Conservation (phyloP, 2,113 vertebrate species). For the Copsychus sechellarum region DNA sequence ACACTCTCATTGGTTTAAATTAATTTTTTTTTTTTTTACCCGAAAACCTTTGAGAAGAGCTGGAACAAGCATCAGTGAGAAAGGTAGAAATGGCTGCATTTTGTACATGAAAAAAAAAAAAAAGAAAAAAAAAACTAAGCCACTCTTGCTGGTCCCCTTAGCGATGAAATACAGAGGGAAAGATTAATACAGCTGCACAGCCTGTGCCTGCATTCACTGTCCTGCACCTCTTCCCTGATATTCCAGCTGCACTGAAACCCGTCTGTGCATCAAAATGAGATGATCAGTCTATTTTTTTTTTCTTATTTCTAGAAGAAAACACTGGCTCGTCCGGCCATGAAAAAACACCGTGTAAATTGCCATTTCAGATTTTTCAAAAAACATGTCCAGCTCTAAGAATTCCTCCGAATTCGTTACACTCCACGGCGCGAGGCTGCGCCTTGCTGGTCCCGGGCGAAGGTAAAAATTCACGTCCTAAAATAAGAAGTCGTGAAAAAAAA, state of each 20-base stretch:
- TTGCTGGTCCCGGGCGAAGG: background rate
- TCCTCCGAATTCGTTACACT: constrained; percentile 54
- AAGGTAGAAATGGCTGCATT: background rate
- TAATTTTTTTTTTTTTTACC: background rate
- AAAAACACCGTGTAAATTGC: constrained; percentile 13
- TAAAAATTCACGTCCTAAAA: background rate
- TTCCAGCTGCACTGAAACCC: background rate
- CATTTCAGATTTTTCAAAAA: constrained; percentile 5
- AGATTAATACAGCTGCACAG: background rate
- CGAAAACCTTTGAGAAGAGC: background rate
- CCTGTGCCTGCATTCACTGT: background rate
- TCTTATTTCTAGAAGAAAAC: constrained; percentile 12
- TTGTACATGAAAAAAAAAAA: background rate
- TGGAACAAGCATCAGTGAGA: background rate
- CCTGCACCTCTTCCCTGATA: background rate
- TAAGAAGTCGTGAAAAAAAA: background rate
- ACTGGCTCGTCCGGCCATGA: background rate
- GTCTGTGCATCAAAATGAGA: background rate
- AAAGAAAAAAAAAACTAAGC: background rate
- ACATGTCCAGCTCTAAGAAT: constrained; percentile 21
- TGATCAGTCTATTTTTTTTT: background rate
- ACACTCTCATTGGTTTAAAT: background rate
- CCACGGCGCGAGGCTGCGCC: background rate
- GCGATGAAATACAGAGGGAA: background rate
- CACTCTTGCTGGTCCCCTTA: background rate